Evolutionary conservation across 2,888 invertebrate species (phyloP).

Genomic region (Nomada lathburiana): DNA sequence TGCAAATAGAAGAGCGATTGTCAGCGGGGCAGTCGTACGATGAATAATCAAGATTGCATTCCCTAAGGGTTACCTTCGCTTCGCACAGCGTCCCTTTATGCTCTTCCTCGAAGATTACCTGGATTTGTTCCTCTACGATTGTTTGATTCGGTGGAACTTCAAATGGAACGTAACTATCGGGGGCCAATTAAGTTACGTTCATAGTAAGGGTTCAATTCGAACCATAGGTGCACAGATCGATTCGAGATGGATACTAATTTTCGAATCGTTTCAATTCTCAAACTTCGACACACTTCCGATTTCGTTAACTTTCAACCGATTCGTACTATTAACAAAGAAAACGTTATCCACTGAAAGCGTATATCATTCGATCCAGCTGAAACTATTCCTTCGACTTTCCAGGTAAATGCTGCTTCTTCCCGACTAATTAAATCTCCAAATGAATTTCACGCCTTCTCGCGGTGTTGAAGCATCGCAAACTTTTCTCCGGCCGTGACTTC

Average conservation of each 20-base stretch:
- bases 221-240: background rate
- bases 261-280: no score
- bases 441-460: background rate
- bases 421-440: constrained; percentile 22
- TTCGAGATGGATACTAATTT: background rate
- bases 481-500: background rate
- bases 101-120: background rate
- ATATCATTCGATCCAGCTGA: background rate
- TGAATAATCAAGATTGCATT: constrained; percentile 42
- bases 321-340: no score
- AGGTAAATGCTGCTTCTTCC: background rate
- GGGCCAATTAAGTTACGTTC: background rate
- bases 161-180: background rate
- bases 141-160: constrained; percentile 16
- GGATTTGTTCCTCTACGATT: constrained; percentile 12
- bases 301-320: no score
- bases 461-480: background rate
- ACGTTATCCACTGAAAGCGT: background rate
- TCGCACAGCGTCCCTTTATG: constrained; percentile 4
- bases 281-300: no score
- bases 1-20: constrained; percentile 66
- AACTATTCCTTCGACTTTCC: no score
- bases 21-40: constrained; percentile 38
- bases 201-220: background rate
- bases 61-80: constrained; percentile 33